These are phyloP conservation scores for Thunnus thynnus DNA, from an alignment of 2,113 vertebrate genomes.

Conservation along the genomic window DNA sequence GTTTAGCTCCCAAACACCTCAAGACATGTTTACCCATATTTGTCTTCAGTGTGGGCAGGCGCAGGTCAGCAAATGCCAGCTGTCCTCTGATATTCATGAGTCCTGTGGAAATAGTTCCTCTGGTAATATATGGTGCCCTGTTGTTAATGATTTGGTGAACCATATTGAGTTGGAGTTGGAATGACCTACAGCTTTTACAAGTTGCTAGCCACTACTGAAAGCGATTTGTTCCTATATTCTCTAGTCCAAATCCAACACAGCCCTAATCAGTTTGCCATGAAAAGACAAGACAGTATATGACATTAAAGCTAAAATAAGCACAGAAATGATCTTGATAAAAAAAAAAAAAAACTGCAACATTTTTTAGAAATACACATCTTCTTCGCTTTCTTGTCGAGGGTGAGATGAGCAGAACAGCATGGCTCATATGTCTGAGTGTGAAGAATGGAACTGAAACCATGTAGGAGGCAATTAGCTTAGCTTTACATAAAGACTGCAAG, in stretches of 20 bases:
- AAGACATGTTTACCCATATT: conserved; percentile 35
- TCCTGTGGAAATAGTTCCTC: conserved; percentile 36
- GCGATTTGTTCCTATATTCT: conserved; percentile 5
- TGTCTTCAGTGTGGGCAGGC: conserved; percentile 35
- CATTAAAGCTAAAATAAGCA: too few relatives aligned
- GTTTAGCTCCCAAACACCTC: conserved; percentile 13
- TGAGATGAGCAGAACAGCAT: too few relatives aligned
- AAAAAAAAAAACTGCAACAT: too few relatives aligned
- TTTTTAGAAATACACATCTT: too few relatives aligned
- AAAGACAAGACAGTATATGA: not conserved
- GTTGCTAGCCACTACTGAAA: conserved; percentile 36
- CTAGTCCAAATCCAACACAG: not conserved
- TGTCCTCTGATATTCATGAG: conserved; percentile 34
- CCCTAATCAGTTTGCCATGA: conserved; percentile 6
- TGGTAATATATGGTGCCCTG: conserved; percentile 17
- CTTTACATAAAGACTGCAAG: too few relatives aligned
- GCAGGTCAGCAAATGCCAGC: conserved; percentile 37
- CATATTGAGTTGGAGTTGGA: conserved; percentile 33
- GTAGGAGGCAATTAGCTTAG: too few relatives aligned
- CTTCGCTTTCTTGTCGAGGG: too few relatives aligned
- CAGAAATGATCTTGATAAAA: too few relatives aligned
- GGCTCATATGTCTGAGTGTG: too few relatives aligned
- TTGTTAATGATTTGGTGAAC: conserved; percentile 50
- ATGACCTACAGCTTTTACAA: conserved; percentile 43
- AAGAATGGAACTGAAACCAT: too few relatives aligned